Conservation (phyloP, 2,888 invertebrate species). For the Phaonia tiefii region DNA sequence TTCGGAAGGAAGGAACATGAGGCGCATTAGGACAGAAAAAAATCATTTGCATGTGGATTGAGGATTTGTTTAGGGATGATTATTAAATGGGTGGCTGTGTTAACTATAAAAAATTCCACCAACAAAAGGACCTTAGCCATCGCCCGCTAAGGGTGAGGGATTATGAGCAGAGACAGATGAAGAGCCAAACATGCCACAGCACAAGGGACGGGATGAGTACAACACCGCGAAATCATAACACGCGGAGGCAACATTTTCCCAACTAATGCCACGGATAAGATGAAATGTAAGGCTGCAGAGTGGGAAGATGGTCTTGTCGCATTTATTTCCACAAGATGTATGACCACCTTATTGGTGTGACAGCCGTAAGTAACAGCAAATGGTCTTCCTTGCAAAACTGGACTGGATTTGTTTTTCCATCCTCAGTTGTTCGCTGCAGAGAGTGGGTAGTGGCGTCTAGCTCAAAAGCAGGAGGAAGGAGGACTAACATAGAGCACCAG, state of each 20-base stretch:
- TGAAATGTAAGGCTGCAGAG: conserved; percentile 7
- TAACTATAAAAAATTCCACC: conserved; percentile 73
- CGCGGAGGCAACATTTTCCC: conserved; percentile 19
- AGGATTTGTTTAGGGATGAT: conserved; percentile 75
- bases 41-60: conserved; percentile 66
- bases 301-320: conserved; percentile 34
- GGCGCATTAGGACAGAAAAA: conserved; percentile 29
- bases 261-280: conserved; percentile 5
- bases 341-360: conserved; percentile 71
- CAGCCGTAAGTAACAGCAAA: conserved; percentile 68
- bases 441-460: neutral
- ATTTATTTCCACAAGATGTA: conserved; percentile 60
- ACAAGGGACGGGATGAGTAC: neutral
- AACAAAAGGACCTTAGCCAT: conserved; percentile 39
- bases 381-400: conserved; percentile 37
- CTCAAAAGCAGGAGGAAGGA: conserved; percentile 1
- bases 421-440: conserved; percentile 12
- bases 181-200: conserved; percentile 24
- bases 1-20: neutral
- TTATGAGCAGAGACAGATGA: conserved; percentile 21
- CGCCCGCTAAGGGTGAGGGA: conserved; percentile 29
- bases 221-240: conserved; percentile 52
- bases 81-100: conserved; percentile 80
- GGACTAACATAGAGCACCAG: conserved; percentile 47
- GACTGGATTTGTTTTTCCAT: conserved; percentile 56